These are phyloP conservation scores for Xestia ashworthii DNA, from an alignment of 2,888 invertebrate species.

Conservation along the genomic window DNA sequence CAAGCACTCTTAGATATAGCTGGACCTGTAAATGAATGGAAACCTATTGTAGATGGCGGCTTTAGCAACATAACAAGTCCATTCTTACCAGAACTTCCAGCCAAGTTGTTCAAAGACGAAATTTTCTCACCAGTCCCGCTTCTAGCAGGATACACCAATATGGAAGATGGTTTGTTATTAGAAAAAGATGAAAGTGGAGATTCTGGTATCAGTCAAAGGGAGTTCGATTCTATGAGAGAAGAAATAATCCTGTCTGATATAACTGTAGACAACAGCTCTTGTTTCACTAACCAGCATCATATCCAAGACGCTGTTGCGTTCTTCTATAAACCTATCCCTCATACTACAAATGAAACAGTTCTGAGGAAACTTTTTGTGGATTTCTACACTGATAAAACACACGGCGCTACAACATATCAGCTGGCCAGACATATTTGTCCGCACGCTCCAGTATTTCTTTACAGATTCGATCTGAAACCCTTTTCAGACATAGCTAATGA, in stretches of 20 bases:
- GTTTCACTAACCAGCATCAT: conserved; percentile 92
- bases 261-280: conserved; percentile 89
- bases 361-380: conserved; percentile 93
- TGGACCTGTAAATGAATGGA: conserved; percentile 92
- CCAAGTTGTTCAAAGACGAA: conserved; percentile 91
- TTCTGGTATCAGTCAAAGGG: conserved; percentile 90
- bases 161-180: conserved; percentile 94
- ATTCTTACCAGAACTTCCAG: conserved; percentile 93
- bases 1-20: conserved; percentile 91
- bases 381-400: conserved; percentile 94
- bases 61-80: conserved; percentile 92
- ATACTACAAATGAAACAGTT: conserved; percentile 91
- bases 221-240: conserved; percentile 91
- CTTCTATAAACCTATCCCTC: conserved; percentile 93
- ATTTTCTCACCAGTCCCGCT: conserved; percentile 93
- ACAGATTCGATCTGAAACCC: conserved; percentile 94
- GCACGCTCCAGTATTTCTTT: conserved; percentile 92
- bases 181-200: conserved; percentile 90
- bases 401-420: conserved; percentile 93
- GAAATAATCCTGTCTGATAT: conserved; percentile 92
- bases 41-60: conserved; percentile 94
- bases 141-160: conserved; percentile 94
- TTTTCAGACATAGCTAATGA: conserved; percentile 92
- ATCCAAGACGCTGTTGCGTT: conserved; percentile 94
- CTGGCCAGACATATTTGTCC: conserved; percentile 92